Evolutionary conservation across 2,888 invertebrate genomes (phyloP).

Genomic region (Agonum fuliginosum): DNA sequence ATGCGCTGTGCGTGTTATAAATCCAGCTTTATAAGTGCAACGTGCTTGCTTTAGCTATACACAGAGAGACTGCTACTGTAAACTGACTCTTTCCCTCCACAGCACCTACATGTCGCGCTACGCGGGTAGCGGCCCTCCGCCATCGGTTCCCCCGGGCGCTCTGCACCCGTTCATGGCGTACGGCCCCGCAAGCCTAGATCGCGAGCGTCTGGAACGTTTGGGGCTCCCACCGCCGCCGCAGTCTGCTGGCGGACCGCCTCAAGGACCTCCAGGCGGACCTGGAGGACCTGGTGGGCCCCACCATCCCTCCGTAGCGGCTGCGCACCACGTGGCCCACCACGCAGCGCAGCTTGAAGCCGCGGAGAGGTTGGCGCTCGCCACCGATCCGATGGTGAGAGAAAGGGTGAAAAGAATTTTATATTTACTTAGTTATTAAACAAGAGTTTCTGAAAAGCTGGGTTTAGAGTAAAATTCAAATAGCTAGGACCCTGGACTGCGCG

Average conservation of each 20-base stretch:
- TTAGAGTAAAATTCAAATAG: too few species aligned
- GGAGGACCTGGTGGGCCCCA: constrained; percentile 74
- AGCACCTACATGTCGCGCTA: constrained; percentile 63
- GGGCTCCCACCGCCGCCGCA: constrained; percentile 79
- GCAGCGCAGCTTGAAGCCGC: constrained; percentile 82
- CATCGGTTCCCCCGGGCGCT: constrained; percentile 74
- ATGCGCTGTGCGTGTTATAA: too few species aligned
- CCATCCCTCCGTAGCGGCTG: constrained; percentile 72
- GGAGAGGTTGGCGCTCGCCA: constrained; percentile 88
- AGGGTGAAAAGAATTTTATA: too few species aligned
- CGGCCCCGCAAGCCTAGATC: constrained; percentile 79
- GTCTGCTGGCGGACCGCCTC: constrained; percentile 69
- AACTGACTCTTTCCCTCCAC: too few species aligned
- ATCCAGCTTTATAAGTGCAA: too few species aligned
- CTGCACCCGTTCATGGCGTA: constrained; percentile 87
- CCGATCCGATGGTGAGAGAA: constrained; percentile 88
- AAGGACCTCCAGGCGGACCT: constrained; percentile 74
- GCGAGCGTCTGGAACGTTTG: constrained; percentile 89
- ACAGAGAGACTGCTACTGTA: too few species aligned
- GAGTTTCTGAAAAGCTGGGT: too few species aligned
- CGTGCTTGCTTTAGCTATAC: too few species aligned
- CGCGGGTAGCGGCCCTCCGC: constrained; percentile 70
- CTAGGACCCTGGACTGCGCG: too few species aligned
- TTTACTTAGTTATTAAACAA: too few species aligned
- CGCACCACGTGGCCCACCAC: constrained; percentile 66